These are phyloP conservation scores for Cataglyphis hispanica DNA, from an alignment of 1,140 invertebrate genomes.

Conservation along the genomic window DNA sequence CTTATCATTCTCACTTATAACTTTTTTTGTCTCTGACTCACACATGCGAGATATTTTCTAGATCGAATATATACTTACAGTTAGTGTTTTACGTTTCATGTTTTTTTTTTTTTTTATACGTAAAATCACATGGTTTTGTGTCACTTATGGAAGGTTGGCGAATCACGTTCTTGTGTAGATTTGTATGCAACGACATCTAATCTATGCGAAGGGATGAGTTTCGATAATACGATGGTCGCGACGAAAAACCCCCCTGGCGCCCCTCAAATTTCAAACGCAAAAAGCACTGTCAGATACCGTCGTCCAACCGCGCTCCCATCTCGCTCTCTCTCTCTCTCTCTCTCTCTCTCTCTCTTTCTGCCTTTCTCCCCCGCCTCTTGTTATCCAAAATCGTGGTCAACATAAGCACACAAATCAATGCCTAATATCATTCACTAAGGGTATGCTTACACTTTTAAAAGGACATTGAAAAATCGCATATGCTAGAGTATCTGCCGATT, in stretches of 20 bases:
- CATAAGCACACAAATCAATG: constrained; percentile 83
- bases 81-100: background rate
- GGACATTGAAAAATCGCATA: constrained; percentile 86
- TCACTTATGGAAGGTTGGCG: background rate
- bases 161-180: background rate
- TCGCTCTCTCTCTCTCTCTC: too few relatives aligned
- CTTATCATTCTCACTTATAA: background rate
- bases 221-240: background rate
- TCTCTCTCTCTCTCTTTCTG: too few relatives aligned
- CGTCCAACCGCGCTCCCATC: constrained; percentile 8
- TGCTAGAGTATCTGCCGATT: constrained; percentile 83
- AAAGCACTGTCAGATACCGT: constrained; percentile 68
- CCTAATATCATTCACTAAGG: constrained; percentile 83
- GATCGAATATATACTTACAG: background rate
- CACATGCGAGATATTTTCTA: background rate
- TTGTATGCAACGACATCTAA: constrained; percentile 30
- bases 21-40: background rate
- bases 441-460: constrained; percentile 85
- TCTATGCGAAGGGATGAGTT: constrained; percentile 18
- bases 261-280: constrained; percentile 81
- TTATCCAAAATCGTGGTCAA: constrained; percentile 78
- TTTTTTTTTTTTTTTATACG: too few relatives aligned
- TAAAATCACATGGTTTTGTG: background rate
- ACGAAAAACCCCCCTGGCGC: constrained; percentile 73
- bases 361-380: background rate